Conservation (phyloP, 2,888 invertebrate species). For the Zhengitettix transpicula region DNA sequence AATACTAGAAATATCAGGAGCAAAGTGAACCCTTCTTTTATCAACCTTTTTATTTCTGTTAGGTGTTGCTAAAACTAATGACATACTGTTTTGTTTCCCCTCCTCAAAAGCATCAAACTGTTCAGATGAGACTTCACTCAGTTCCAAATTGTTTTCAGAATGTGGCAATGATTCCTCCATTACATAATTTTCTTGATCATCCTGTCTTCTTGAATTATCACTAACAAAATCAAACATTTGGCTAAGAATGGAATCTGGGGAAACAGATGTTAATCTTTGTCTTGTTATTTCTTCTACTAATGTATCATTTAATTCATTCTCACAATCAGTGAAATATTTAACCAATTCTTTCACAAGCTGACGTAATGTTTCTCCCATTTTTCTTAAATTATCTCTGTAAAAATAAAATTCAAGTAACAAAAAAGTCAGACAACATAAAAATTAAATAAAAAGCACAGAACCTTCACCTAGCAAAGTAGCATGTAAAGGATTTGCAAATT, state of each 20-base stretch:
- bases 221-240: not conserved
- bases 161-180: not conserved
- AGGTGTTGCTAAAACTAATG: not conserved
- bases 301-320: constrained; percentile 62
- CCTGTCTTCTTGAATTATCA: not conserved
- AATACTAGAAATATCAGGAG: constrained; percentile 46
- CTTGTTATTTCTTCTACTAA: constrained; percentile 31
- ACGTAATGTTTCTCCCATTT: constrained; percentile 45
- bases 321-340: constrained; percentile 56
- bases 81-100: too few species aligned
- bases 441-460: constrained; percentile 16
- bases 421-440: constrained; percentile 38
- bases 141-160: not conserved
- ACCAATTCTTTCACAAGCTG: constrained; percentile 49
- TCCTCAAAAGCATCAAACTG: too few species aligned
- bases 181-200: not conserved
- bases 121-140: too few species aligned
- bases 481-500: too few species aligned
- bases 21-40: constrained; percentile 38
- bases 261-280: too few species aligned
- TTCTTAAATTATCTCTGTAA: constrained; percentile 46
- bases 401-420: too few species aligned
- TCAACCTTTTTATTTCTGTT: not conserved
- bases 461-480: too few species aligned
- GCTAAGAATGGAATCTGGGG: not conserved